Conservation (phyloP, 2,797 vertebrate genomes). For the Gadopsis marmoratus region DNA sequence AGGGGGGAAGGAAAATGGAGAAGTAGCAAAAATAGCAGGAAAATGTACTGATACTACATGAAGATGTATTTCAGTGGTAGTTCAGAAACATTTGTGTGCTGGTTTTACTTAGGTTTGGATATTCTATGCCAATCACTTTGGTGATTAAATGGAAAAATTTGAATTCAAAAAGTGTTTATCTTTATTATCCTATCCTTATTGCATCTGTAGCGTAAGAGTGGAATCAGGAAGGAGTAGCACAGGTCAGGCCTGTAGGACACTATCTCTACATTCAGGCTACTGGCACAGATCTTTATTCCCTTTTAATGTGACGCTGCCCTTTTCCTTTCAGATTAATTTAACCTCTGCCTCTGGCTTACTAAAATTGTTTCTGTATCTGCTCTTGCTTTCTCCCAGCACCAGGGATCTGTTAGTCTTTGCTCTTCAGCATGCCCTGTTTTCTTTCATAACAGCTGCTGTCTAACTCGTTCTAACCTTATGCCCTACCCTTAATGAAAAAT, state of each 20-base stretch:
- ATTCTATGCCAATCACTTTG: not conserved
- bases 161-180: not conserved
- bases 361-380: conserved; percentile 66
- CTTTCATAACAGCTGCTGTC: conserved; percentile 68
- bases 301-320: conserved; percentile 45
- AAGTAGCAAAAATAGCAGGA: not conserved
- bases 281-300: conserved; percentile 2
- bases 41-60: not conserved
- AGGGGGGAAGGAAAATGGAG: not conserved
- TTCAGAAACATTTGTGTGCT: not conserved
- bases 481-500: conserved; percentile 23
- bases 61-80: not conserved
- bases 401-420: conserved; percentile 52
- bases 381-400: conserved; percentile 65
- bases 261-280: not conserved
- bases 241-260: not conserved
- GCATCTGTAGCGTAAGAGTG: not conserved
- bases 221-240: not conserved
- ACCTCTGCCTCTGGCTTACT: conserved; percentile 71
- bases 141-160: accelerated
- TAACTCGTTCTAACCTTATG: conserved; percentile 47
- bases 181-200: too few relatives aligned
- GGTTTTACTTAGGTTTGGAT: not conserved
- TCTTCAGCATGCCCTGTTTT: conserved; percentile 72
- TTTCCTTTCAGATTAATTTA: conserved; percentile 69